phyloP scores from a whole-genome alignment of 1,140 invertebrate species.

The Trialeurodes vaporariorum region DNA sequence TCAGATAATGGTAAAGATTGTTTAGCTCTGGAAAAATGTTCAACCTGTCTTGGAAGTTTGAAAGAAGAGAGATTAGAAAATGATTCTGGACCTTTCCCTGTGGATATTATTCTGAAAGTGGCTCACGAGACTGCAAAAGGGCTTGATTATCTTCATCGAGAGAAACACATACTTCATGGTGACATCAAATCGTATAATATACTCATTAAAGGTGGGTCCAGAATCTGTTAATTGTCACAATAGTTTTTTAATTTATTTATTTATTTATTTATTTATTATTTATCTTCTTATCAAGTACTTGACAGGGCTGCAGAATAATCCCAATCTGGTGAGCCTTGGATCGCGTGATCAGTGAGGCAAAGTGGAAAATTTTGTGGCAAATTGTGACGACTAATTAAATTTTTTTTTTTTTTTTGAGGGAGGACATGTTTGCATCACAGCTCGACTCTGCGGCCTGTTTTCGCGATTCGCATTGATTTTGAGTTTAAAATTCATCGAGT shows the following conservation, averaged over 20 bases:
- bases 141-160: constrained; percentile 64
- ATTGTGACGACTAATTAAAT: too few species aligned
- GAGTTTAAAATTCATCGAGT: too few species aligned
- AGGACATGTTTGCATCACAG: too few species aligned
- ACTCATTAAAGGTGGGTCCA: constrained; percentile 37
- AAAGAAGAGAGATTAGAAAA: constrained; percentile 54
- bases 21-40: constrained; percentile 42
- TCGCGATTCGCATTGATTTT: too few species aligned
- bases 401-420: too few species aligned
- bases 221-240: neutral
- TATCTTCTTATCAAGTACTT: neutral
- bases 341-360: too few species aligned
- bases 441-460: too few species aligned
- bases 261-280: constrained; percentile 8
- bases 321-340: too few species aligned
- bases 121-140: constrained; percentile 51
- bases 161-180: constrained; percentile 58
- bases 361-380: too few species aligned
- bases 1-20: too few species aligned
- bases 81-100: constrained; percentile 44
- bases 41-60: constrained; percentile 40
- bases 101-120: constrained; percentile 49
- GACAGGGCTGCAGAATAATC: too few species aligned
- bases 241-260: neutral
- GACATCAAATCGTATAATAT: constrained; percentile 79